phyloP scores from a whole-genome alignment of 2,797 vertebrate genomes.

The Leptatherina wallacei region DNA sequence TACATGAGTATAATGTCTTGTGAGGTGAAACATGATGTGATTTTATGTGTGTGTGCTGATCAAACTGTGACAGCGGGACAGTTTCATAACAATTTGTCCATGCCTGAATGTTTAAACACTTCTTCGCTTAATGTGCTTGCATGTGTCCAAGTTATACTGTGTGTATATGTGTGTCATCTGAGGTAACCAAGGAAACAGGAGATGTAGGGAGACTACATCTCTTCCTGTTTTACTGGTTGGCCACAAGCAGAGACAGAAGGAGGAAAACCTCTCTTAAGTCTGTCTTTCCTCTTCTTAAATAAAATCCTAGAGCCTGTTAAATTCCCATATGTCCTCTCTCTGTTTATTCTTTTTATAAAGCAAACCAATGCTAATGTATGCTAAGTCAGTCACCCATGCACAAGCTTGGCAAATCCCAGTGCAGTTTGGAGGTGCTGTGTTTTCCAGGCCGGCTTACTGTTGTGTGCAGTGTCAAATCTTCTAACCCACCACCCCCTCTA shows the following conservation, averaged over 20 bases:
- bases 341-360: slow-evolving; percentile 28
- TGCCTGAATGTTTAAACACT: not conserved
- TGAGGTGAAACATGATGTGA: too few species aligned
- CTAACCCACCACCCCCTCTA: not conserved
- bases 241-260: not conserved
- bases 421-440: slow-evolving; percentile 19
- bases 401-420: slow-evolving; percentile 27
- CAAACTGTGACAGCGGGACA: too few species aligned
- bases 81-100: not conserved
- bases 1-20: too few species aligned
- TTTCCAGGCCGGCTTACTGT: slow-evolving; percentile 1
- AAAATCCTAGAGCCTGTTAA: not conserved
- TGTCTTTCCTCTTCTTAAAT: not conserved
- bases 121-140: not conserved
- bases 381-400: slow-evolving; percentile 28
- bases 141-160: not conserved
- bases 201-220: not conserved
- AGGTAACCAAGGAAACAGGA: slow-evolving; percentile 55
- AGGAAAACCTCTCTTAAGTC: not conserved
- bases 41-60: too few species aligned
- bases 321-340: not conserved
- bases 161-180: not conserved
- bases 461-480: slow-evolving; percentile 20
- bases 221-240: not conserved
- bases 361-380: slow-evolving; percentile 48